phyloP scores from a whole-genome alignment of 2,888 invertebrate genomes.

The Terebella lapidaria region DNA sequence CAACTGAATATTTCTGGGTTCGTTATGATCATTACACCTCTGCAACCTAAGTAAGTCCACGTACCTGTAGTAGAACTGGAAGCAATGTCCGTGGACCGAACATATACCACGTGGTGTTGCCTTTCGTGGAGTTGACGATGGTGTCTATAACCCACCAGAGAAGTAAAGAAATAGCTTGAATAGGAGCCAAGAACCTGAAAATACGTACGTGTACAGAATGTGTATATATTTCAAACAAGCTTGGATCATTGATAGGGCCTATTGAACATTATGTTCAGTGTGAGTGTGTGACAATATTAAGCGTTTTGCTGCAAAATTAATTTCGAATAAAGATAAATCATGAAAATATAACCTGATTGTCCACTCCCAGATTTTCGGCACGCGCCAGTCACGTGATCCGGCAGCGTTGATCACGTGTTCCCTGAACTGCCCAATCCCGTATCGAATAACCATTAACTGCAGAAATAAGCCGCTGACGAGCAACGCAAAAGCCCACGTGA shows the following conservation, averaged over 20 bases:
- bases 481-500: slow-evolving; percentile 45
- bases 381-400: slow-evolving; percentile 36
- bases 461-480: slow-evolving; percentile 40
- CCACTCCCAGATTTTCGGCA: slow-evolving; percentile 35
- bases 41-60: too few species aligned
- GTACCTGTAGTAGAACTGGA: background rate
- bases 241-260: too few species aligned
- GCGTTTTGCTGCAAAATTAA: too few species aligned
- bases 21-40: too few species aligned
- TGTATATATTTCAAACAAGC: too few species aligned
- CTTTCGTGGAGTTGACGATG: background rate
- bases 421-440: slow-evolving; percentile 32
- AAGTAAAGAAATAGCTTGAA: background rate
- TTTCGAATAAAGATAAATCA: background rate
- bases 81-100: background rate
- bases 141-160: background rate
- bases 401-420: slow-evolving; percentile 33
- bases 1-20: background rate
- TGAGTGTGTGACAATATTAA: too few species aligned
- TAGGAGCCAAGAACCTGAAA: background rate
- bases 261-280: too few species aligned
- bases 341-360: slow-evolving; percentile 26
- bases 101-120: background rate
- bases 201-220: background rate
- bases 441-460: slow-evolving; percentile 33